phyloP scores from a whole-genome alignment of 2,113 vertebrate genomes.

The Epinephelus moara region DNA sequence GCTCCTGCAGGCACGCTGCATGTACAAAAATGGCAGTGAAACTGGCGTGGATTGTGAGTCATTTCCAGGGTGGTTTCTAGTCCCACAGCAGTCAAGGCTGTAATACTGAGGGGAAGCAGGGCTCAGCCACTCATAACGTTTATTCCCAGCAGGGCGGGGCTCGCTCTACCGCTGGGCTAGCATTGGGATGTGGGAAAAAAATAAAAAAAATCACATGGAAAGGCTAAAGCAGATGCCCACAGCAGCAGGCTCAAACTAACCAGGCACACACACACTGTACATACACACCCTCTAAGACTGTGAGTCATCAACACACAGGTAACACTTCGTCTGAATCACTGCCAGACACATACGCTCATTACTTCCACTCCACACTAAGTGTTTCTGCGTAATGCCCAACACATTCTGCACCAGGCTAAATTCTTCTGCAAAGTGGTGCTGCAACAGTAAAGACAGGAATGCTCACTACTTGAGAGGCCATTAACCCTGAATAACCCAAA shows the following conservation, averaged over 20 bases:
- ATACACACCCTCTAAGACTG: background rate
- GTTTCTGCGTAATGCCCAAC: conserved; percentile 3
- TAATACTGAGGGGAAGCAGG: conserved; percentile 34
- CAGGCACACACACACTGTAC: conserved; percentile 14
- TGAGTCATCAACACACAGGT: conserved; percentile 33
- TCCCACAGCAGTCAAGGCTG: conserved; percentile 55
- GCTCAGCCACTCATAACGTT: conserved; percentile 44
- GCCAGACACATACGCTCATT: conserved; percentile 7
- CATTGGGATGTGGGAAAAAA: conserved; percentile 57
- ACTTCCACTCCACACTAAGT: background rate
- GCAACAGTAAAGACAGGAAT: background rate
- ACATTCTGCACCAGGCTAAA: background rate
- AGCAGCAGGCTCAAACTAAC: conserved; percentile 20
- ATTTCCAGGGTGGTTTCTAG: conserved; percentile 67
- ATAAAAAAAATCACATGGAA: conserved; percentile 52
- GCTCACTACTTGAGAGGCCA: background rate
- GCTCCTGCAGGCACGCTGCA: conserved; percentile 21
- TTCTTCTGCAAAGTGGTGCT: background rate
- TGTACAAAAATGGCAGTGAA: conserved; percentile 69
- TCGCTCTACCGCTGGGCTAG: conserved; percentile 31
- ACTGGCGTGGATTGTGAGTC: conserved; percentile 53
- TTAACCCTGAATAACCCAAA: background rate
- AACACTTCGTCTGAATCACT: conserved; percentile 26
- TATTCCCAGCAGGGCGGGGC: conserved; percentile 69
- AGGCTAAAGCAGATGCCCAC: conserved; percentile 47